Evolutionary conservation across 2,797 vertebrate species (phyloP), one percentile per base, ranked within the genome.

Genomic region (Rachycentron canadum): DNA sequence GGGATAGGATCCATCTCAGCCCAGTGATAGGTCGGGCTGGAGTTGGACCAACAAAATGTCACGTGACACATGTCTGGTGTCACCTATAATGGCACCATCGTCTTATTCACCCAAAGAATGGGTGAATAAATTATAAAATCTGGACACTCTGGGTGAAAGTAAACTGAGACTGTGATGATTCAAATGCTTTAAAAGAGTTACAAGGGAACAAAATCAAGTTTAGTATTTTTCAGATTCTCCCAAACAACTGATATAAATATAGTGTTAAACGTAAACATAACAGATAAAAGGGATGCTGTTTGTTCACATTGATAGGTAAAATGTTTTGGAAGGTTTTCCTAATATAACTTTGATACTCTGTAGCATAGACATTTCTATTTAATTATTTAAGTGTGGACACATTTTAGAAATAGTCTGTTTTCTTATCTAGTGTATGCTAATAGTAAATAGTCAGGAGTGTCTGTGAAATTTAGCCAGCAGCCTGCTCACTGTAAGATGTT

Each of bases 41-140:
- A 83, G 71, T 58, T 14, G 62, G 72, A 88, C 81, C 75, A 83
- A 69, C 73, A 69, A 73, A 69, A 72, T 55, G 38, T 86, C 91
- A 88, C 77, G 66, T 86, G 86, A 86, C 86, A 91, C 83, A 75
- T 76, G 86, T 63, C 83, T 58, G 84, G 67, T 82, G 85, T 89
- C 89, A 87, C 87, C 82, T 91, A 83, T 85, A 75, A 89, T 82
- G 83, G 69, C 88, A 81, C 79, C 81, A 73, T 90, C 86, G 55
- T 78, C 83, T 87, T 82, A 78, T 89, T 90, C 87, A 66, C 89
- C 87, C 79, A 82, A 57, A 58, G 63, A 79, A 84, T 16, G 62
- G 64, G 59, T 69, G 56, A 81, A 67, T 79, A 49, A 69, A 11
- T 63, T 55, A 63, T 52, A 62, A 75, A 81, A 75, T 68, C 36